Conservation (phyloP, 2,888 invertebrate genomes). For the Drosophila seclusa region DNA sequence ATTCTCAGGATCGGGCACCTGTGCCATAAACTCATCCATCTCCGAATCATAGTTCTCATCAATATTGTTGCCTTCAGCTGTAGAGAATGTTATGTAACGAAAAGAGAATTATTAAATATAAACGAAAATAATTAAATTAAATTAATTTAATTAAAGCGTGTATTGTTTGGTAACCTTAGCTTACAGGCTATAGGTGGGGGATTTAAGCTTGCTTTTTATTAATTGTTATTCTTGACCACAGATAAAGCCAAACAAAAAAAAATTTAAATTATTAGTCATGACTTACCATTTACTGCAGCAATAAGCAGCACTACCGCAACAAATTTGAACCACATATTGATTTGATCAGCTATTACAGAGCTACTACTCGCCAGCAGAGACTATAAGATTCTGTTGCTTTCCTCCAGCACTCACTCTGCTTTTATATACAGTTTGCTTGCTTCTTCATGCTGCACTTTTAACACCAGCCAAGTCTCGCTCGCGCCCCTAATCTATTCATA, state of each 20-base stretch:
- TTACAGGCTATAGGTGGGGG: too few relatives aligned
- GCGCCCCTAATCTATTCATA: not conserved
- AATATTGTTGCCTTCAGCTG: slow-evolving; percentile 36
- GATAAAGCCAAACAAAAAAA: not conserved
- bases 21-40: slow-evolving; percentile 62
- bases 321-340: slow-evolving; percentile 31
- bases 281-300: slow-evolving; percentile 37
- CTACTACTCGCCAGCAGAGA: slow-evolving; percentile 26
- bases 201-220: not conserved
- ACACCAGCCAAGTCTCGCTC: not conserved
- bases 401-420: slow-evolving; percentile 10
- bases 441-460: not conserved
- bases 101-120: not conserved
- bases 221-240: not conserved
- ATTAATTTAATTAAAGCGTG: not conserved
- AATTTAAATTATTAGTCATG: not conserved
- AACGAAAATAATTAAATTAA: not conserved
- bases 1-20: slow-evolving; percentile 44
- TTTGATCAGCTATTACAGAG: slow-evolving; percentile 40
- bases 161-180: not conserved
- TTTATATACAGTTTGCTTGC: slow-evolving; percentile 38
- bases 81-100: not conserved
- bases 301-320: slow-evolving; percentile 32
- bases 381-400: slow-evolving; percentile 53
- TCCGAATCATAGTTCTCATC: slow-evolving; percentile 49